These are phyloP conservation scores for Dasypolia templi DNA, from an alignment of 2,888 invertebrate genomes.

Conservation along the genomic window DNA sequence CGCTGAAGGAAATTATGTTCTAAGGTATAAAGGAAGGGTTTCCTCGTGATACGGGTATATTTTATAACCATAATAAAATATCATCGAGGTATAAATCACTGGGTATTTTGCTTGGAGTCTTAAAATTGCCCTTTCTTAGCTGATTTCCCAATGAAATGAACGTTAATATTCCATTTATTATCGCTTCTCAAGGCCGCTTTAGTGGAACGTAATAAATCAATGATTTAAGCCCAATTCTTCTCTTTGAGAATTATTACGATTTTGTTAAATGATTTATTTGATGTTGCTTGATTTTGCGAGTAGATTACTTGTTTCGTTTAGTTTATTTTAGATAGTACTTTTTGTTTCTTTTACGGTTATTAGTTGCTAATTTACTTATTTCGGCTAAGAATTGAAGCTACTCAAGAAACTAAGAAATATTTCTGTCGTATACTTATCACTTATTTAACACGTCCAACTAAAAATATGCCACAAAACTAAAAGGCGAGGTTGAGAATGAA, in stretches of 20 bases:
- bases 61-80: conserved; percentile 86
- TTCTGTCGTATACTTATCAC: not conserved
- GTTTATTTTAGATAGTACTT: not conserved
- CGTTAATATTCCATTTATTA: conserved; percentile 68
- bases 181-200: conserved; percentile 48
- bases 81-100: conserved; percentile 83
- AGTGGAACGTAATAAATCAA: conserved; percentile 61
- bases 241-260: conserved; percentile 51
- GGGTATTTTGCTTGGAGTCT: conserved; percentile 75
- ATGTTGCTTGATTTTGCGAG: conserved; percentile 55
- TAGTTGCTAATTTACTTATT: not conserved
- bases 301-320: conserved; percentile 28
- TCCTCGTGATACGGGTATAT: conserved; percentile 76
- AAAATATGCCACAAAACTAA: not conserved
- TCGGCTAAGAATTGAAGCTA: not conserved
- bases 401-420: not conserved
- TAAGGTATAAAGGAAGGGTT: conserved; percentile 77
- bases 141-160: conserved; percentile 76
- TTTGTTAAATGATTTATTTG: conserved; percentile 58
- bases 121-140: conserved; percentile 76
- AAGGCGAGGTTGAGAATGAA: not conserved
- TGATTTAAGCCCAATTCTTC: conserved; percentile 63
- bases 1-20: conserved; percentile 76
- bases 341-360: no score
- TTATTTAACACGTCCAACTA: not conserved